Conservation (phyloP, 2,113 vertebrate species). For the Corythaeola cristata region DNA sequence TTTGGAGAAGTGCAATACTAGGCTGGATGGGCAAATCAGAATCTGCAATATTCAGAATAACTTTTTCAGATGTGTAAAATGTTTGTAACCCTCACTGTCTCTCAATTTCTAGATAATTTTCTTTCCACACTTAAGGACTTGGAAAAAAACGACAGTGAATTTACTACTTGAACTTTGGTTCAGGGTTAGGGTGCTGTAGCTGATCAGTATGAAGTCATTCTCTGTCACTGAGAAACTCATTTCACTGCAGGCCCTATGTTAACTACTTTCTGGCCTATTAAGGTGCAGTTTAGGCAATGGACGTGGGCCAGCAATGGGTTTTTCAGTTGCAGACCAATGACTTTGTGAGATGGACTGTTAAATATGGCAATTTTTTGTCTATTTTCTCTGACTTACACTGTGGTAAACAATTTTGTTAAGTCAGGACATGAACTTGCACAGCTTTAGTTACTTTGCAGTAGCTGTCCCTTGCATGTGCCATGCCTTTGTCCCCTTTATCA, state of each 20-base stretch:
- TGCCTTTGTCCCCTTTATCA: not conserved
- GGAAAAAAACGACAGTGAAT: not conserved
- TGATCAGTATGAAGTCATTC: not conserved
- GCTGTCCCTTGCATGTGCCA: not conserved
- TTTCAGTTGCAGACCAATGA: not conserved
- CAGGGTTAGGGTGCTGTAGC: not conserved
- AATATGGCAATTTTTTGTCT: not conserved
- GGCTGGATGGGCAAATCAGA: not conserved
- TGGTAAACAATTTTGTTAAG: too few relatives aligned
- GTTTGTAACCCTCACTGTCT: not conserved
- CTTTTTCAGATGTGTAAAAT: not conserved
- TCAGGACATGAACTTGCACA: not conserved
- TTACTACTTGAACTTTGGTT: not conserved
- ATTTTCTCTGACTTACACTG: not conserved
- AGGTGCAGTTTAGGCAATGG: not conserved
- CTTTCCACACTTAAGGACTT: not conserved
- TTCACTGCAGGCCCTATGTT: not conserved
- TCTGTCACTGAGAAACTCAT: not conserved
- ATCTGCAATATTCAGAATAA: not conserved
- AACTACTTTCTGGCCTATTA: not conserved
- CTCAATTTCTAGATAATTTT: not conserved
- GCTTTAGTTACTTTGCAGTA: not conserved
- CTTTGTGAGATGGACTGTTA: not conserved
- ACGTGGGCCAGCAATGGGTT: not conserved
- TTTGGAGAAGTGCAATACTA: not conserved